Evolutionary conservation across 1,140 invertebrate genomes (phyloP).

Genomic region (Cheumatopsyche charites): DNA sequence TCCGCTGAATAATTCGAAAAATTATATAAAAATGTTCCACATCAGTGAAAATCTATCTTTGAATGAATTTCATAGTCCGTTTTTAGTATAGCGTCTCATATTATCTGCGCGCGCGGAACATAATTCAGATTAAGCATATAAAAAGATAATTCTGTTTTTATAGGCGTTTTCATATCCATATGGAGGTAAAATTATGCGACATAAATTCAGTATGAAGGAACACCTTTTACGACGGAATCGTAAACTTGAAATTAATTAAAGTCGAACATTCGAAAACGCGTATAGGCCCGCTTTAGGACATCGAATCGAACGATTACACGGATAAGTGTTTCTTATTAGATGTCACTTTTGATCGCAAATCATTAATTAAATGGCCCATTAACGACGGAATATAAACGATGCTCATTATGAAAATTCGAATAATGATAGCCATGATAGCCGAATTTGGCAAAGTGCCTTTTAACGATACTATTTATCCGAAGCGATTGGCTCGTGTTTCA

Average conservation of each 20-base stretch:
- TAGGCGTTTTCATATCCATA: conserved; percentile 1
- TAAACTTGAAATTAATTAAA: conserved; percentile 18
- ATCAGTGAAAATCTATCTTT: no score
- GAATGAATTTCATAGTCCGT: not conserved
- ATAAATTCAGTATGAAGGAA: not conserved
- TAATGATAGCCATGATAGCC: not conserved
- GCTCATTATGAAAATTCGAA: no score
- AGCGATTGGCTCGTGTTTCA: no score
- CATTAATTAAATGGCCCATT: no score
- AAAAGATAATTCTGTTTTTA: conserved; percentile 8
- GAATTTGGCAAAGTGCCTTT: conserved; percentile 20
- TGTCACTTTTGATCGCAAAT: no score
- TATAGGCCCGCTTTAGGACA: no score
- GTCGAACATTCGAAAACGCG: no score
- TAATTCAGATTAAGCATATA: conserved; percentile 3
- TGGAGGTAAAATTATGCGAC: conserved; percentile 12
- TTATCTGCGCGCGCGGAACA: not conserved
- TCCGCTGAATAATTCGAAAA: not conserved
- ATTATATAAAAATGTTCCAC: not conserved
- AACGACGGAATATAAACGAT: no score
- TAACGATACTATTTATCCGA: no score
- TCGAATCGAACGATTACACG: no score
- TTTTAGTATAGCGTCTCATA: not conserved
- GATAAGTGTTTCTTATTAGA: no score
- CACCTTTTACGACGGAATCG: not conserved